Conservation (phyloP, 2,797 vertebrate species). For the Okamejei kenojei region DNA sequence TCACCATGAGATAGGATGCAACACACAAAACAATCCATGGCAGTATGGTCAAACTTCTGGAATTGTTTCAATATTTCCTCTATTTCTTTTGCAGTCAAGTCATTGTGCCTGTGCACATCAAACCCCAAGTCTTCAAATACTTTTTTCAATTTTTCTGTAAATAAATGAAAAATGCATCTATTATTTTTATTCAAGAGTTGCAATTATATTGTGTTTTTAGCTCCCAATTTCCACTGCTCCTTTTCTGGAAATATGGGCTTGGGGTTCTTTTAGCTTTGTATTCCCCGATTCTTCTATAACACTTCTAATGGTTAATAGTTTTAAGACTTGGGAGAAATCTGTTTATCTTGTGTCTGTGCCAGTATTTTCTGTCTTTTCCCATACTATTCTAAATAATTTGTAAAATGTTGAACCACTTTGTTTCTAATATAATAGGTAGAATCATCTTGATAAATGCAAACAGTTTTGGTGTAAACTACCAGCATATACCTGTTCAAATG, state of each 20-base stretch:
- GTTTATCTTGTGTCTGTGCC: background rate
- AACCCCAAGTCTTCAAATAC: background rate
- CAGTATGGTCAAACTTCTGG: background rate
- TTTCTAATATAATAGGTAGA: too few species aligned
- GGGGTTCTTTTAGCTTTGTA: background rate
- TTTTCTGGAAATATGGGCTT: background rate
- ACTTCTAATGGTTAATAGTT: background rate
- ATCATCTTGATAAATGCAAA: too few species aligned
- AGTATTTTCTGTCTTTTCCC: background rate
- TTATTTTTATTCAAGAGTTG: background rate
- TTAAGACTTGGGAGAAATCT: background rate
- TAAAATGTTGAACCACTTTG: background rate
- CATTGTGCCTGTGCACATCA: background rate
- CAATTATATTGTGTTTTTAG: background rate
- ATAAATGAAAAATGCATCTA: background rate
- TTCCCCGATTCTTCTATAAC: background rate
- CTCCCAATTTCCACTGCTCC: background rate
- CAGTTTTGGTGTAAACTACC: too few species aligned
- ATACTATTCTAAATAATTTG: background rate
- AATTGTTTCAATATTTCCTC: background rate
- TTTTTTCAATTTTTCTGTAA: background rate
- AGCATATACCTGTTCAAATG: too few species aligned
- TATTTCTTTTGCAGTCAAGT: background rate
- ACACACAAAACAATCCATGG: constrained; percentile 16
- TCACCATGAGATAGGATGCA: constrained; percentile 21